Conservation (phyloP, 2,113 vertebrate genomes). For the Syngnathus floridae region DNA sequence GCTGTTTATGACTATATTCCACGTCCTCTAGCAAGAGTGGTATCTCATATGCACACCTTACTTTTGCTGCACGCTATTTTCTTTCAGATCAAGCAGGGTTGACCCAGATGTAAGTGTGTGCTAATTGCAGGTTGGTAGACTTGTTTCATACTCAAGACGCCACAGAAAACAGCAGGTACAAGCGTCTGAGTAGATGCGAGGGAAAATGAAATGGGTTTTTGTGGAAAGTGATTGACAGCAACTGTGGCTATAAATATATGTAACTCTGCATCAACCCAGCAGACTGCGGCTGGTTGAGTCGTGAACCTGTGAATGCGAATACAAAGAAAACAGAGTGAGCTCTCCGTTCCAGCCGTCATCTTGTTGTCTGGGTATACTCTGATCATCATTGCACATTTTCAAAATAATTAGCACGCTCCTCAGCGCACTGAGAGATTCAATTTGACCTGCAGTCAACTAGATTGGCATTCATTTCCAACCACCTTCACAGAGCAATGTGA, state of each 20-base stretch:
- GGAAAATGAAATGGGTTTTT: constrained; percentile 33
- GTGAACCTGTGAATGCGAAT: constrained; percentile 46
- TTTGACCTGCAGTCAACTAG: constrained; percentile 11
- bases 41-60: neutral
- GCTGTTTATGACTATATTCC: neutral
- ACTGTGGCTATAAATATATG: constrained; percentile 44
- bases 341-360: constrained; percentile 10
- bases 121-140: constrained; percentile 19
- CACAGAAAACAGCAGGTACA: constrained; percentile 21
- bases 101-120: constrained; percentile 3
- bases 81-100: neutral
- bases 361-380: constrained; percentile 10
- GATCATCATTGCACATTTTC: constrained; percentile 10
- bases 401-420: constrained; percentile 17
- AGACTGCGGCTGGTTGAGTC: constrained; percentile 35
- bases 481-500: neutral
- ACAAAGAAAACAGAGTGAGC: constrained; percentile 20
- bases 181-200: constrained; percentile 15
- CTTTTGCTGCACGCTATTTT: constrained; percentile 1
- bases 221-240: constrained; percentile 44
- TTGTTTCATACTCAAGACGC: constrained; percentile 13
- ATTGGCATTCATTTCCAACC: constrained; percentile 3
- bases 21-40: neutral
- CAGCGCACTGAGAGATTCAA: neutral
- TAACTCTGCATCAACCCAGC: constrained; percentile 28